Percentiles rank a stretch among this genome's conserved stretches.
Evolutionary conservation across 2,113 vertebrate genomes (phyloP).

Genomic region (Typhlomys cinereus): DNA sequence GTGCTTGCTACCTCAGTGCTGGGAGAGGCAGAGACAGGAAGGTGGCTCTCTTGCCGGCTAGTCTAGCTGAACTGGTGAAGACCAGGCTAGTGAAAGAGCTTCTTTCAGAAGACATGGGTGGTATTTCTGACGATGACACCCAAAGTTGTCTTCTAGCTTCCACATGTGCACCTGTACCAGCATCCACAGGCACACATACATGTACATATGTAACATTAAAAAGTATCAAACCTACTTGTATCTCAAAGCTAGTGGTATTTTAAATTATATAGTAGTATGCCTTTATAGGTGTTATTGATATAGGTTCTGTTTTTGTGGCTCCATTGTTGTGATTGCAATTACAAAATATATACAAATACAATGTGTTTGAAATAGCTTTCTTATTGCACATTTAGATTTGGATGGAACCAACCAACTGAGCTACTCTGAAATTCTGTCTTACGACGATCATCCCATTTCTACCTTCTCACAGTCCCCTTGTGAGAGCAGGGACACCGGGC

Average conservation of each 20-base stretch:
- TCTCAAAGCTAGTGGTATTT: background rate
- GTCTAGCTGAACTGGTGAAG: background rate
- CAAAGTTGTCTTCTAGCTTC: background rate
- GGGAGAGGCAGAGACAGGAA: background rate
- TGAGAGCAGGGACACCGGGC: constrained; percentile 54
- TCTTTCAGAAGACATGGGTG: background rate
- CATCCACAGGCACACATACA: background rate
- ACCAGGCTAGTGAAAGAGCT: background rate
- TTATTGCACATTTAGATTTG: constrained; percentile 86
- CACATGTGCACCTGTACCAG: background rate
- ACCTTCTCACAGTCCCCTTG: constrained; percentile 72
- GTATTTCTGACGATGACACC: background rate
- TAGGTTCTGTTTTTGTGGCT: background rate
- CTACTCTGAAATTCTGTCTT: constrained; percentile 85
- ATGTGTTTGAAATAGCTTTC: constrained; percentile 75
- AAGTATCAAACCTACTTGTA: background rate
- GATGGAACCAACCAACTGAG: constrained; percentile 84
- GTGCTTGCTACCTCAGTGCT: background rate
- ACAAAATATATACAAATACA: constrained; percentile 49
- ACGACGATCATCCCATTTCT: constrained; percentile 81
- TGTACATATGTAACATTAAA: background rate
- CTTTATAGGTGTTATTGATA: background rate
- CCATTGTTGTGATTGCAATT: background rate
- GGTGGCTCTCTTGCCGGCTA: background rate
- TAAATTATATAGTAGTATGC: background rate